A percentile compares a stretch with the other conserved stretches of the same genome.
These are phyloP conservation scores for Tenualosa ilisha DNA, from an alignment of 2,797 vertebrate genomes.

Conservation along the genomic window DNA sequence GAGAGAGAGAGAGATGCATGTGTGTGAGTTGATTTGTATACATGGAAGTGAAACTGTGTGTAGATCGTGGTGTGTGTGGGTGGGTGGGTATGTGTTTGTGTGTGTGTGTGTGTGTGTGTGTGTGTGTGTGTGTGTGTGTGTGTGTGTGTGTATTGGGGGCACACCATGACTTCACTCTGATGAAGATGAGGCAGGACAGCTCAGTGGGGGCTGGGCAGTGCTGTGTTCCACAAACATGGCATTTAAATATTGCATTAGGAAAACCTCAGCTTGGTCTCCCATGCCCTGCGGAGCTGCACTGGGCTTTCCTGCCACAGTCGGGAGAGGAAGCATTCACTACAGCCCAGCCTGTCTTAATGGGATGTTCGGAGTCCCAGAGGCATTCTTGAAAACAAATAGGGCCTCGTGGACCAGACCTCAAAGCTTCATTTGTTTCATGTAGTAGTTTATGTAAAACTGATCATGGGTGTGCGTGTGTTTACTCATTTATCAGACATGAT, in stretches of 20 bases:
- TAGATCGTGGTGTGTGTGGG: neutral
- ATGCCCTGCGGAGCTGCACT: conserved; percentile 43
- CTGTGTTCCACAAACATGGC: conserved; percentile 52
- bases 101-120: neutral
- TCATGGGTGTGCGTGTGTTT: neutral
- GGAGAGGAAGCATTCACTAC: conserved; percentile 20
- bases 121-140: neutral
- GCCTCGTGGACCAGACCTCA: neutral
- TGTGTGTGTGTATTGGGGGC: neutral
- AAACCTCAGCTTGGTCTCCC: neutral
- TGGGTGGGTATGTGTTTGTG: conserved; percentile 24
- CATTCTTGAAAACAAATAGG: neutral
- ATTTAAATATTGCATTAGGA: conserved; percentile 70
- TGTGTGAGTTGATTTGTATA: neutral
- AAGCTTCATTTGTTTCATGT: neutral
- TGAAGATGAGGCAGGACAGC: conserved; percentile 64
- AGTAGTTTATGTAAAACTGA: neutral
- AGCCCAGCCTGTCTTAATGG: neutral
- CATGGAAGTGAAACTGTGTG: neutral
- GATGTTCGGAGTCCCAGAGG: neutral
- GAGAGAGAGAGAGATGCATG: neutral
- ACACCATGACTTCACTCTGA: conserved; percentile 62
- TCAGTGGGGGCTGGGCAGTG: conserved; percentile 53
- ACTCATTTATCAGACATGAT: neutral
- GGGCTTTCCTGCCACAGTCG: conserved; percentile 31